Evolutionary conservation across 2,797 vertebrate species (phyloP).

Genomic region (Myotis planiceps): DNA sequence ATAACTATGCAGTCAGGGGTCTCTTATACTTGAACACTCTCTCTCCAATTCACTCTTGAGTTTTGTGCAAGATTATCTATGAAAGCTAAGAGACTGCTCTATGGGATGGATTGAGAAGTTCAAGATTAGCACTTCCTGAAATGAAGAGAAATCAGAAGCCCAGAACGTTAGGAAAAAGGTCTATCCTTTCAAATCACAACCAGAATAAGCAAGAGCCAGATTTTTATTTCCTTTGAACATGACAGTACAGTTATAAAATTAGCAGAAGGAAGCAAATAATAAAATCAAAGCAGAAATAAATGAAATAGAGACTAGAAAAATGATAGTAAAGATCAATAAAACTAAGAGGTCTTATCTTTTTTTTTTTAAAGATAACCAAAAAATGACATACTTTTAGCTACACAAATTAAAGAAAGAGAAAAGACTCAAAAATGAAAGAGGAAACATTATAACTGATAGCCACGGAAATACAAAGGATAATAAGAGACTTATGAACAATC

Average conservation of each 20-base stretch:
- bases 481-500: background rate
- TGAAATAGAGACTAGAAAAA: background rate
- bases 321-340: background rate
- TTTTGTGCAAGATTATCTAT: background rate
- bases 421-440: background rate
- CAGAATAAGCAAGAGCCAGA: background rate
- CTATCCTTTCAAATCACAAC: background rate
- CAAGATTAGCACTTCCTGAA: background rate
- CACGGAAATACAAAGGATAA: background rate
- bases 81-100: background rate
- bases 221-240: background rate
- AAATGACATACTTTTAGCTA: background rate
- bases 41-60: background rate
- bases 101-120: background rate
- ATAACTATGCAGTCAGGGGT: background rate
- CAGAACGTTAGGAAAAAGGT: background rate
- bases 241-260: slow-evolving; percentile 1
- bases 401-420: background rate
- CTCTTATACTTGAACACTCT: background rate
- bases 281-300: background rate
- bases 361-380: background rate
- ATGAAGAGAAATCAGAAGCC: background rate
- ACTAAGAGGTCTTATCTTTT: background rate
- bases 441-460: background rate
- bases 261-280: background rate